Base-by-base conservation (phyloP, 2,113 vertebrate species). In the Oxyruncus cristatus region DNA sequence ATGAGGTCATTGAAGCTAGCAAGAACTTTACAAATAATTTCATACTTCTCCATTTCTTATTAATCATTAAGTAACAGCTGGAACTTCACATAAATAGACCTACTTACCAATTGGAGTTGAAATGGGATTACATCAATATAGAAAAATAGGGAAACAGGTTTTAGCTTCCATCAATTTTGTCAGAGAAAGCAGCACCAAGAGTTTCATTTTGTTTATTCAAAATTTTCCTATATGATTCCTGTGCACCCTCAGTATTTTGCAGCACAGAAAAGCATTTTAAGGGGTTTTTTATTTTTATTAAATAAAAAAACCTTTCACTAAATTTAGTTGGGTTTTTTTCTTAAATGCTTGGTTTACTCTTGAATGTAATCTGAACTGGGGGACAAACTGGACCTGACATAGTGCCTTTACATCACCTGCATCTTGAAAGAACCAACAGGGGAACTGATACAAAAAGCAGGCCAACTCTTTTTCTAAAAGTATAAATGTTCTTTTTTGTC, bases 371-470 rank as follows among this genome's bases (percentile, higher is more conserved):
- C 30, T 78, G 59, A 90, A 68, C 65, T n/a, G 47, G 12, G n/a
- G 32, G 65, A 52, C n/a, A 62, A 85, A 58, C 32, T 82, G 35
- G 47, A 78, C 3, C 0, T 88, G 46, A 77, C 41, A 70, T 18
- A 70, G 26, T 84, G 22, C 39, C 10, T 74, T 88, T 67, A 33
- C 32, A 71, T 74, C 55, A 63, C 21, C 41, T 77, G 41, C 28
- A 41, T 80, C 59, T 75, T 77, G 68, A 91, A 86, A 42, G 6
- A 89, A 52, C 19, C 35, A 88, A 30, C 30, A 67, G 47, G 39
- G 70, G 35, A 92, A 67, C 46, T 50, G 39, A 88, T 55, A 74
- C n/a, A 94, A 88, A 96, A 97, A 90, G 59, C 71, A 94, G 68
- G 59, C 35, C 85, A 89, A 18, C 13, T 35, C 41, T 63, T 71